These are phyloP conservation scores for Grallaria varia DNA, from an alignment of 2,113 vertebrate genomes.

Conservation along the genomic window DNA sequence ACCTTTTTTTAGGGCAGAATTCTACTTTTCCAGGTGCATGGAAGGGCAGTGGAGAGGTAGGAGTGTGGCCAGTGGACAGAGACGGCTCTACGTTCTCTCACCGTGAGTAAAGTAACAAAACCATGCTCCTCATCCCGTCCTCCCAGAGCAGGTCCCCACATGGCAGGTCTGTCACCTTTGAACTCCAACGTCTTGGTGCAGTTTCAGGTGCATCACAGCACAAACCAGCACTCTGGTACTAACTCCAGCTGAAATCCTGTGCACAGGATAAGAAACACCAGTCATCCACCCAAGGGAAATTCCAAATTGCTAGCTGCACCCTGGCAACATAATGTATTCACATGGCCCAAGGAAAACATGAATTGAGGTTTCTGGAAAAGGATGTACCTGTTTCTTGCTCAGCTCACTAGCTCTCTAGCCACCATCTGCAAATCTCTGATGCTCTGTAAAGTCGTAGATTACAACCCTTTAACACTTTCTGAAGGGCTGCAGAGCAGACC, in stretches of 20 bases:
- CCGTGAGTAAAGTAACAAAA: neutral
- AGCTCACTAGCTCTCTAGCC: neutral
- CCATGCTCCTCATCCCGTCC: neutral
- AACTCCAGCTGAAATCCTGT: neutral
- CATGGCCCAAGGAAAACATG: neutral
- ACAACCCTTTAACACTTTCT: neutral
- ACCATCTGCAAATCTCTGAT: neutral
- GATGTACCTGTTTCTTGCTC: neutral
- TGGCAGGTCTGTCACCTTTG: neutral
- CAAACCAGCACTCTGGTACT: neutral
- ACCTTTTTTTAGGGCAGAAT: neutral
- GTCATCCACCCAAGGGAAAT: neutral
- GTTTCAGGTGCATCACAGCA: neutral
- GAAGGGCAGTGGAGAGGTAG: neutral
- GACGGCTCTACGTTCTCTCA: neutral
- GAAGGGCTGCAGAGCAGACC: neutral
- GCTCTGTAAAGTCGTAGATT: neutral
- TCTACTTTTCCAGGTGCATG: neutral
- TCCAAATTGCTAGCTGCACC: neutral
- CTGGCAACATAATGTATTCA: neutral
- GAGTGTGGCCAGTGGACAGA: rapidly evolving
- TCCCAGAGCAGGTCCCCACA: neutral
- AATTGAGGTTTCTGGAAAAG: neutral
- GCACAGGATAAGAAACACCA: neutral
- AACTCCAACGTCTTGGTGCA: neutral